Percentiles rank a stretch among this genome's conserved stretches.
Evolutionary conservation across 2,113 vertebrate species (phyloP).

Genomic region (Xiphophorus hellerii): DNA sequence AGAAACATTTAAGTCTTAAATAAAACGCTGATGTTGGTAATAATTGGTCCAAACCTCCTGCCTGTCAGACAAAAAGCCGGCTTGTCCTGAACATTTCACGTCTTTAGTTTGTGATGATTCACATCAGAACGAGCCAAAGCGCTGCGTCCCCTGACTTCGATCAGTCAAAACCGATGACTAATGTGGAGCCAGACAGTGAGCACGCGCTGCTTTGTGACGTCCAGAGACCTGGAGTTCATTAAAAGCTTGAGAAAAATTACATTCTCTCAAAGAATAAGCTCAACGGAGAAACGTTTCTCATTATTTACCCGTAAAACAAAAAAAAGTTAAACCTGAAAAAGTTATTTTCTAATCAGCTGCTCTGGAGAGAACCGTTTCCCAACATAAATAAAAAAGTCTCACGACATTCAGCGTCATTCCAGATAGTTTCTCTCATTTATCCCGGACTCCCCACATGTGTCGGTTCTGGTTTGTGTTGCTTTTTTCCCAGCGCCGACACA

Average conservation of each 20-base stretch:
- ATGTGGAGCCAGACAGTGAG: slow-evolving; percentile 14
- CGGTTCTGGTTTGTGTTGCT: background rate
- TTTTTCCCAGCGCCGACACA: background rate
- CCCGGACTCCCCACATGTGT: background rate
- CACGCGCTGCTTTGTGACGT: background rate
- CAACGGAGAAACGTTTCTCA: background rate
- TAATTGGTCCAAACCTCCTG: background rate
- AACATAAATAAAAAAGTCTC: background rate
- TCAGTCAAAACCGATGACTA: background rate
- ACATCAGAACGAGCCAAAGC: rapidly evolving
- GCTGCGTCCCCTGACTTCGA: background rate
- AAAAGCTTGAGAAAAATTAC: background rate
- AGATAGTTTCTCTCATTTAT: background rate
- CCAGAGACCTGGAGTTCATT: background rate
- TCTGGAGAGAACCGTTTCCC: background rate
- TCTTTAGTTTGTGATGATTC: slow-evolving; percentile 14
- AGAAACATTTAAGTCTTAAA: background rate
- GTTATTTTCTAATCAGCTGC: too few species aligned
- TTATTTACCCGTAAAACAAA: too few species aligned
- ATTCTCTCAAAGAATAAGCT: background rate
- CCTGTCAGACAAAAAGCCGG: background rate
- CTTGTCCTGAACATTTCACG: background rate
- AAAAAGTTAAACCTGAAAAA: background rate
- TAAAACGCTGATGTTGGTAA: background rate
- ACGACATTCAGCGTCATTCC: background rate